Evolutionary conservation across 2,113 vertebrate genomes (phyloP).

Genomic region (Poicephalus meyeri): DNA sequence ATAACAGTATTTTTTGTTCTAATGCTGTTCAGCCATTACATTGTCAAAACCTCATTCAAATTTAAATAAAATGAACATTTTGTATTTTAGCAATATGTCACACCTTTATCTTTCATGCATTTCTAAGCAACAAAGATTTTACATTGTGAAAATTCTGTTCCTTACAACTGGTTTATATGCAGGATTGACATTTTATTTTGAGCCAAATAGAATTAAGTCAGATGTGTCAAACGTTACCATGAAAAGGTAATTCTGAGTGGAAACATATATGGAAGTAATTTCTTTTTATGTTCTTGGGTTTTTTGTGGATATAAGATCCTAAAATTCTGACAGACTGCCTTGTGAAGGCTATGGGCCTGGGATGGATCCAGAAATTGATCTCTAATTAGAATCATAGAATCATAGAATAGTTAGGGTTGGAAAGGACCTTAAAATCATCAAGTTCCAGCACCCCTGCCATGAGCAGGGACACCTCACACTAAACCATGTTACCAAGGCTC

Average conservation of each 20-base stretch:
- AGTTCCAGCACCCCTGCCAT: background rate
- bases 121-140: background rate
- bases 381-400: background rate
- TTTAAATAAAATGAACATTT: background rate
- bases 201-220: background rate
- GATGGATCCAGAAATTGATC: background rate
- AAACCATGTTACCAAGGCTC: background rate
- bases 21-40: background rate
- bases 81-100: background rate
- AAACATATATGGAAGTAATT: background rate
- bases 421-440: background rate
- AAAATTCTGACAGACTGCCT: background rate
- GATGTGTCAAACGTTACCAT: background rate
- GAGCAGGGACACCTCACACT: background rate
- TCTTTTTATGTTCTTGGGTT: background rate
- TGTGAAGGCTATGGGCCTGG: background rate
- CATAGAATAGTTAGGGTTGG: background rate
- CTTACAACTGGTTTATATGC: background rate
- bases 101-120: background rate
- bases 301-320: background rate
- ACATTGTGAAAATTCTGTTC: background rate
- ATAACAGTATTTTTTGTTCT: background rate
- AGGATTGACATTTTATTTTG: background rate
- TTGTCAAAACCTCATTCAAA: background rate
- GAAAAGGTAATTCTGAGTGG: background rate